Evolutionary conservation across 2,113 vertebrate species (phyloP), one percentile per base, ranked within the genome.

Genomic region (Carlito syrichta): DNA sequence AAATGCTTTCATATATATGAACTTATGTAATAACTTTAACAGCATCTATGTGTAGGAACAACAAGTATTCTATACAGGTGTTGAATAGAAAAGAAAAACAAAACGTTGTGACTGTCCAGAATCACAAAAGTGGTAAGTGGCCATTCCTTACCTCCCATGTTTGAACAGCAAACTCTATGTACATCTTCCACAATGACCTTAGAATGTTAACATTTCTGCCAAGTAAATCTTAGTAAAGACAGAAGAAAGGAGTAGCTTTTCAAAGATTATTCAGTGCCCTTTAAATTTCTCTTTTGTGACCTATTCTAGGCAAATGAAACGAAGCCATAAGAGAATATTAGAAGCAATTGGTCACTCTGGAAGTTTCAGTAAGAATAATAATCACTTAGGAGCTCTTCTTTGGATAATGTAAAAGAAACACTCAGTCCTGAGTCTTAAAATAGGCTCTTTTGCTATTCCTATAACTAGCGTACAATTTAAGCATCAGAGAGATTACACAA

Each of bases 281-380:
- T 83, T 38, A 78, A 63, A 38, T 40, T 89, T 82, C 76, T 82
- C n/a, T 77, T 92, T 83, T 62, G 48, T 87, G 54, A 79, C 20
- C n/a, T 94, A 90, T 30, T 86, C 40, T 84, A 89, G 43, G 62
- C 12, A 90, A 96, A 83, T 22, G 20, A 95, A 91, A 86, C n/a
- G 30, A 79, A 87, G 30, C 13, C n/a, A 45, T 87, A 78, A 56
- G 74, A 94, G 20, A 92, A 45, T 73, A 87, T 79, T 63, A 78
- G 74, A 94, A 92, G 6, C 30, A 93, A 60, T 40, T 35, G 71
- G 20, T 90, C 58, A 93, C 38, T 63, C 23, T 87, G 20, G 60
- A 94, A 90, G 9, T 78, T 52, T 91, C 66, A 81, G 25, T 71
- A 50, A 90, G 50, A 69, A 78, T 73, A 69, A 78, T 73, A 69